A percentile compares a stretch with the other conserved stretches of the same genome.
These are phyloP conservation scores for Callitettix versicolor DNA, from an alignment of 1,140 invertebrate species.

Conservation along the genomic window DNA sequence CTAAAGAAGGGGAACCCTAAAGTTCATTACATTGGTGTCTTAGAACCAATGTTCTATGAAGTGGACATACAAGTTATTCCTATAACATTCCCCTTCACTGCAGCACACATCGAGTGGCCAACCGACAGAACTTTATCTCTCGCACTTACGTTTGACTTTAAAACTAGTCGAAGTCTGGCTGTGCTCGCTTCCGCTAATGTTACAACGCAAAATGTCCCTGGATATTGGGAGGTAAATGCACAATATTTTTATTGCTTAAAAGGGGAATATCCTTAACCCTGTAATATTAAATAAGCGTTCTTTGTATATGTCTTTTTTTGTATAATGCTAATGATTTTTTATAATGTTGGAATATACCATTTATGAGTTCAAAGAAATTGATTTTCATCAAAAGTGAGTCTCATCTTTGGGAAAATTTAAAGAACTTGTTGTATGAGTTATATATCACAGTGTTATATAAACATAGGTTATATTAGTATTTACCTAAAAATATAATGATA, in stretches of 20 bases:
- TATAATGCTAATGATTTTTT: too few relatives aligned
- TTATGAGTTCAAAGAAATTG: too few relatives aligned
- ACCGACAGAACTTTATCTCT: slow-evolving; percentile 57
- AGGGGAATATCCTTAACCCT: too few relatives aligned
- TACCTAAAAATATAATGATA: too few relatives aligned
- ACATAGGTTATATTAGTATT: too few relatives aligned
- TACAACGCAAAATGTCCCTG: slow-evolving; percentile 51
- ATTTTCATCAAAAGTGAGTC: too few relatives aligned
- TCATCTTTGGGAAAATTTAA: too few relatives aligned
- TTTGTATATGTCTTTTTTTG: too few relatives aligned
- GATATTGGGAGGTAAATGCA: slow-evolving; percentile 74
- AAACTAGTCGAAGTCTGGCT: slow-evolving; percentile 69
- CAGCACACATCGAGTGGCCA: slow-evolving; percentile 77
- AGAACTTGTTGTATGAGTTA: too few relatives aligned
- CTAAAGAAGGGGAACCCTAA: slow-evolving; percentile 69
- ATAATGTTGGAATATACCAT: too few relatives aligned
- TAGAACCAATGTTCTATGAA: slow-evolving; percentile 72
- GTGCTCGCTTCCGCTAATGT: slow-evolving; percentile 76
- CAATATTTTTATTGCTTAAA: neutral
- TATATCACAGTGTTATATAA: too few relatives aligned
- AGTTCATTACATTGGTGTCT: slow-evolving; percentile 68
- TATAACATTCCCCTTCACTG: slow-evolving; percentile 82
- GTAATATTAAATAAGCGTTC: too few relatives aligned
- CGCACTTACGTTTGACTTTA: slow-evolving; percentile 77
- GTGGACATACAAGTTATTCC: slow-evolving; percentile 77